These are phyloP conservation scores for Eupithecia vulgata DNA, from an alignment of 2,888 invertebrate genomes.

Conservation along the genomic window DNA sequence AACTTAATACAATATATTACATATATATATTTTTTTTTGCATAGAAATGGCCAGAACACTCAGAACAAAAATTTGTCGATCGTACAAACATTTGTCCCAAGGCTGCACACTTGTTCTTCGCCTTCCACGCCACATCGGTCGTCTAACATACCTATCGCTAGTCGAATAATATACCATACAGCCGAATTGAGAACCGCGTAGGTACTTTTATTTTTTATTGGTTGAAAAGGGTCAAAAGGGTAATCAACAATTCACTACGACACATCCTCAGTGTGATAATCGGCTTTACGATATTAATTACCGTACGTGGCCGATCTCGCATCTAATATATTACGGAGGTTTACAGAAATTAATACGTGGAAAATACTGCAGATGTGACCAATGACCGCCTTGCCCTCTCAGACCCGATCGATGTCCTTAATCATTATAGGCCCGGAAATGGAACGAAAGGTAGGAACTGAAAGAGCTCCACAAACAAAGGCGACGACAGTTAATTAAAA, in stretches of 20 bases:
- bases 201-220: too few species aligned
- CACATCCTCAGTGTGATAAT: slow-evolving; percentile 12
- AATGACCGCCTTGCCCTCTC: slow-evolving; percentile 49
- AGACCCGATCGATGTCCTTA: slow-evolving; percentile 67
- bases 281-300: slow-evolving; percentile 30
- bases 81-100: too few species aligned
- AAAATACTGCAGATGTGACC: slow-evolving; percentile 56
- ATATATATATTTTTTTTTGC: too few species aligned
- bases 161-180: too few species aligned
- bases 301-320: slow-evolving; percentile 29
- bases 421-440: slow-evolving; percentile 62
- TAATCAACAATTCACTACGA: neutral
- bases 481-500: slow-evolving; percentile 60
- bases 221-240: neutral
- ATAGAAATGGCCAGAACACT: too few species aligned
- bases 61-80: too few species aligned
- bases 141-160: too few species aligned
- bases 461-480: slow-evolving; percentile 63
- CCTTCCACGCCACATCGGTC: too few species aligned
- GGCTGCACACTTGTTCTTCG: too few species aligned
- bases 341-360: slow-evolving; percentile 49
- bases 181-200: too few species aligned
- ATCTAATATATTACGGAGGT: slow-evolving; percentile 36
- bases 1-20: too few species aligned
- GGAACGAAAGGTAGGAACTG: slow-evolving; percentile 57